Evolutionary conservation across 2,888 invertebrate genomes (phyloP).

Genomic region (Pherbina coryleti): DNA sequence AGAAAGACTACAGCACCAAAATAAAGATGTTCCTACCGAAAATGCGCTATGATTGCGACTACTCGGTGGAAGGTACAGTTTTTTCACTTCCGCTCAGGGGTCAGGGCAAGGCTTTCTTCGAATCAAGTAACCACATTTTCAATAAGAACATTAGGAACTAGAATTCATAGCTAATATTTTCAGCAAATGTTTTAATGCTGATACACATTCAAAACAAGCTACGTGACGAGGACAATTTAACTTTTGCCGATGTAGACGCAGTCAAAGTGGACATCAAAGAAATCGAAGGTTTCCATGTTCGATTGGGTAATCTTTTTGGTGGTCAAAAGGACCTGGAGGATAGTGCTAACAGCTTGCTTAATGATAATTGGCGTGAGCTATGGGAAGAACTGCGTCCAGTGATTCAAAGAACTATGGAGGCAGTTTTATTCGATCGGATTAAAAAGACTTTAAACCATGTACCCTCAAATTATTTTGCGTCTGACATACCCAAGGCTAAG

Average conservation of each 20-base stretch:
- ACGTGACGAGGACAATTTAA: conserved; percentile 17
- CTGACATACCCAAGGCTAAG: conserved; percentile 69
- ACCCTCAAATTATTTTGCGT: conserved; percentile 76
- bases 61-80: conserved; percentile 31
- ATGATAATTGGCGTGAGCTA: conserved; percentile 78
- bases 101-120: conserved; percentile 15
- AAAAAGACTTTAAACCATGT: conserved; percentile 76
- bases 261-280: conserved; percentile 69
- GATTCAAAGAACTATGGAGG: conserved; percentile 76
- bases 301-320: conserved; percentile 77
- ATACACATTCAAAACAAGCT: conserved; percentile 24
- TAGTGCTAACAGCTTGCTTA: conserved; percentile 77
- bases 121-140: conserved; percentile 16
- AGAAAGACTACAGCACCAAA: neutral
- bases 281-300: conserved; percentile 75
- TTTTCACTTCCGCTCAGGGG: conserved; percentile 29
- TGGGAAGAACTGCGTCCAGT: conserved; percentile 77
- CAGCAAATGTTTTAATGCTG: conserved; percentile 17
- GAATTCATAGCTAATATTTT: neutral
- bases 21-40: conserved; percentile 7
- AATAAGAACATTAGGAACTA: neutral
- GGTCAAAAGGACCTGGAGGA: conserved; percentile 71
- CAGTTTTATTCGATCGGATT: conserved; percentile 75
- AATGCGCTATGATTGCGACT: conserved; percentile 14
- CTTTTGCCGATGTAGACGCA: conserved; percentile 41